Conservation (phyloP, 2,888 invertebrate species). For the Hetaerina titia region DNA sequence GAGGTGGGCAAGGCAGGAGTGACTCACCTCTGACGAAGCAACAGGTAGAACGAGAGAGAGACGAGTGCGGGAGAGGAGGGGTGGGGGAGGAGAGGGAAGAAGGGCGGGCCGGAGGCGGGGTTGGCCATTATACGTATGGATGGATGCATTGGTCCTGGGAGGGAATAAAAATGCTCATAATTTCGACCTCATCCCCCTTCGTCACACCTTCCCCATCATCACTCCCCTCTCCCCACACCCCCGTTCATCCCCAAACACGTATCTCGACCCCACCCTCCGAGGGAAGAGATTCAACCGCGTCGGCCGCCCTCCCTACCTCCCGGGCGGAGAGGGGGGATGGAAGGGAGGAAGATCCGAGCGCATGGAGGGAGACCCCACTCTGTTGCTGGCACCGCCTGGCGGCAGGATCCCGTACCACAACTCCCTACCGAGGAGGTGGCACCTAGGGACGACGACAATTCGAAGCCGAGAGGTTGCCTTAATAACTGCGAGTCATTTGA, state of each 20-base stretch:
- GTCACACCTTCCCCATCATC: background rate
- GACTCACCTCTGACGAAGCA: constrained; percentile 63
- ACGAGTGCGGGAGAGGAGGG: background rate
- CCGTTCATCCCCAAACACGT: background rate
- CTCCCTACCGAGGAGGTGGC: background rate
- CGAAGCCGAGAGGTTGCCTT: too few relatives aligned
- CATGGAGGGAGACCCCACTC: background rate
- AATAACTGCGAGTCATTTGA: too few relatives aligned
- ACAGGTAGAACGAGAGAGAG: constrained; percentile 15
- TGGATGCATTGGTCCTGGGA: background rate
- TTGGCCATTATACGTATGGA: background rate
- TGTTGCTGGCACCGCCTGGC: constrained; percentile 57
- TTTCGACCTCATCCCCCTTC: background rate
- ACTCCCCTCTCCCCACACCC: background rate
- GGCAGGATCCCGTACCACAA: constrained; percentile 32
- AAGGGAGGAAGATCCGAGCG: background rate
- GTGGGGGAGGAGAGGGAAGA: background rate
- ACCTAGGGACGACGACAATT: background rate
- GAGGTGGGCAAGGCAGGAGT: constrained; percentile 23
- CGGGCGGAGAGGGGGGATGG: background rate
- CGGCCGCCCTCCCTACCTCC: background rate
- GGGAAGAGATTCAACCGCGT: background rate
- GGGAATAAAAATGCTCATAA: background rate
- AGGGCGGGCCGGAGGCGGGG: background rate
- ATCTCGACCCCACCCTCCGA: background rate